These are phyloP conservation scores for Sebastes reedi DNA, from an alignment of 2,797 vertebrate species.

Conservation along the genomic window DNA sequence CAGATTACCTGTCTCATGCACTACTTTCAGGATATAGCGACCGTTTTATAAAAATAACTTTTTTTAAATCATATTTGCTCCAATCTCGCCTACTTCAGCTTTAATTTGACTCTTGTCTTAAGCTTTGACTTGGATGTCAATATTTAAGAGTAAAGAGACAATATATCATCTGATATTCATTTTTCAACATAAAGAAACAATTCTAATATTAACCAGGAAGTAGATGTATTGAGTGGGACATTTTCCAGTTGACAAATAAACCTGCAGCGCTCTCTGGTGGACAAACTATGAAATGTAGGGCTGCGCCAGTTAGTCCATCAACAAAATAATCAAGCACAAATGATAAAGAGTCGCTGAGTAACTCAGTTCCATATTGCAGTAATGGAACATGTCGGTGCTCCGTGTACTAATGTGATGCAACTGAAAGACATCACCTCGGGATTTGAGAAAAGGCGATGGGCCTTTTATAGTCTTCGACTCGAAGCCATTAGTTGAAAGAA, in stretches of 20 bases:
- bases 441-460: neutral
- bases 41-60: too few relatives aligned
- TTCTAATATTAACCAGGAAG: neutral
- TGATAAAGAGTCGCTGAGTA: neutral
- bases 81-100: too few relatives aligned
- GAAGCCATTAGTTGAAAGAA: neutral
- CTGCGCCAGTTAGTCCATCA: neutral
- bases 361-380: neutral
- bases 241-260: neutral
- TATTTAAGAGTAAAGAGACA: neutral
- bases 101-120: neutral
- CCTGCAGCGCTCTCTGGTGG: neutral
- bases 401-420: neutral
- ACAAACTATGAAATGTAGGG: neutral
- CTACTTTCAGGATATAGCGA: too few relatives aligned
- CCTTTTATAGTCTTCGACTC: neutral
- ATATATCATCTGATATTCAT: neutral
- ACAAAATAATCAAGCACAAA: neutral
- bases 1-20: too few relatives aligned
- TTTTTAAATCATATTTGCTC: too few relatives aligned
- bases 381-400: neutral
- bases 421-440: neutral
- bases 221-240: neutral
- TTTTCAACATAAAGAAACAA: too few relatives aligned
- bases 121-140: neutral